Conservation (phyloP, 2,888 invertebrate genomes). For the Ypsolopha sequella region DNA sequence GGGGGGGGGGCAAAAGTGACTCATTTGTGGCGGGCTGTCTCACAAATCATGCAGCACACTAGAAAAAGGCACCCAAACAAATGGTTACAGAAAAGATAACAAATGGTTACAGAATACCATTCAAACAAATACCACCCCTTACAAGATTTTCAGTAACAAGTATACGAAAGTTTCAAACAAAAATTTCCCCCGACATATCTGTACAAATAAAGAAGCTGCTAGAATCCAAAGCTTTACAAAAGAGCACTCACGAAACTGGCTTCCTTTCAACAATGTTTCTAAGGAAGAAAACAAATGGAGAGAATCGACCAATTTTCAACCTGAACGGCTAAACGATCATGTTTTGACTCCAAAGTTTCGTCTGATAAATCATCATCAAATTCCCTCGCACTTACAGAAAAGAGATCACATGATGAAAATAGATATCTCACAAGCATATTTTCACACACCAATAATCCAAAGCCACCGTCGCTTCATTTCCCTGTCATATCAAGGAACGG, state of each 20-base stretch:
- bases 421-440: constrained; percentile 12
- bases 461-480: constrained; percentile 11
- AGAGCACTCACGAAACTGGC: background rate
- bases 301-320: constrained; percentile 7
- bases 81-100: constrained; percentile 7
- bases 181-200: background rate
- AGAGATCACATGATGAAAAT: constrained; percentile 9
- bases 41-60: constrained; percentile 1
- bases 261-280: constrained; percentile 5
- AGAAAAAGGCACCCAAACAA: constrained; percentile 1
- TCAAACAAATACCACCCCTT: background rate
- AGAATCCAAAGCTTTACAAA: background rate
- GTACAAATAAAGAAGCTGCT: background rate
- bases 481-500: constrained; percentile 7
- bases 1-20: constrained; percentile 1
- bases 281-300: constrained; percentile 4
- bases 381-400: constrained; percentile 8
- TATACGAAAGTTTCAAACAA: background rate
- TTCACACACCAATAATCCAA: constrained; percentile 7
- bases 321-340: constrained; percentile 8
- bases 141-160: background rate
- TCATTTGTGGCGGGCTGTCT: background rate
- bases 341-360: constrained; percentile 7
- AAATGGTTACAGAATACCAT: constrained; percentile 10
- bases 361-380: constrained; percentile 9